A percentile compares a stretch with the other conserved stretches of the same genome.
Conservation (phyloP, 2,888 invertebrate species). For the Cataglyphis livida region DNA sequence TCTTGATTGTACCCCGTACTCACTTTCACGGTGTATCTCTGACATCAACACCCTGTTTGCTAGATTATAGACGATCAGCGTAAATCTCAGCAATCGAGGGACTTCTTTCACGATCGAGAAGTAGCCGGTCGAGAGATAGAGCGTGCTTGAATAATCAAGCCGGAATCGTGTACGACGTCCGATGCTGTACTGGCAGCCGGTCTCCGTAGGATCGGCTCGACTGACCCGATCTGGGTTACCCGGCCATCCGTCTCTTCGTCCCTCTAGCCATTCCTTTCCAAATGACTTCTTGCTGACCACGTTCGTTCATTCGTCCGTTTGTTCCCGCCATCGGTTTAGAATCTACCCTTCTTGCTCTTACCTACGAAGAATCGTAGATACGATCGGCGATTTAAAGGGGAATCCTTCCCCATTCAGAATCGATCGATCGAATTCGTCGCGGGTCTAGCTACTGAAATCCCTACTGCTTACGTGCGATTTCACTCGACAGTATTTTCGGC, state of each 20-base stretch:
- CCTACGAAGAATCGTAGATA: neutral
- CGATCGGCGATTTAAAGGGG: neutral
- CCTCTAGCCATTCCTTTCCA: slow-evolving; percentile 75
- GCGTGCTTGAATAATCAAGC: slow-evolving; percentile 43
- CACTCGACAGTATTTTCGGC: slow-evolving; percentile 66
- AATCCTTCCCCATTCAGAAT: slow-evolving; percentile 32
- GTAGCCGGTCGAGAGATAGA: slow-evolving; percentile 17
- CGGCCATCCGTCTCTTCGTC: slow-evolving; percentile 84
- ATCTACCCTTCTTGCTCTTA: slow-evolving; percentile 27
- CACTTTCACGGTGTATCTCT: slow-evolving; percentile 68
- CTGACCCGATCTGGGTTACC: slow-evolving; percentile 85
- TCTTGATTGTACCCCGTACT: slow-evolving; percentile 59
- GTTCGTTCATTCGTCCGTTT: slow-evolving; percentile 76
- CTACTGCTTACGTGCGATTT: slow-evolving; percentile 60
- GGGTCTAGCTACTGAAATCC: slow-evolving; percentile 20
- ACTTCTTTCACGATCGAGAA: slow-evolving; percentile 18
- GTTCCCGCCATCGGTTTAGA: slow-evolving; percentile 66
- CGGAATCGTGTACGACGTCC: slow-evolving; percentile 82
- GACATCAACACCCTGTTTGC: slow-evolving; percentile 66
- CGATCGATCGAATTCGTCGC: slow-evolving; percentile 60
- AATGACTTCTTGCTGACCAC: slow-evolving; percentile 61
- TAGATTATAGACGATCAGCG: neutral
- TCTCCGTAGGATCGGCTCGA: slow-evolving; percentile 81
- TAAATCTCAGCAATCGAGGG: neutral
- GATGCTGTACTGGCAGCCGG: slow-evolving; percentile 82